Evolutionary conservation across 2,113 vertebrate genomes (phyloP), one percentile per base, ranked within the genome.

Genomic region (Ptyas mucosa): DNA sequence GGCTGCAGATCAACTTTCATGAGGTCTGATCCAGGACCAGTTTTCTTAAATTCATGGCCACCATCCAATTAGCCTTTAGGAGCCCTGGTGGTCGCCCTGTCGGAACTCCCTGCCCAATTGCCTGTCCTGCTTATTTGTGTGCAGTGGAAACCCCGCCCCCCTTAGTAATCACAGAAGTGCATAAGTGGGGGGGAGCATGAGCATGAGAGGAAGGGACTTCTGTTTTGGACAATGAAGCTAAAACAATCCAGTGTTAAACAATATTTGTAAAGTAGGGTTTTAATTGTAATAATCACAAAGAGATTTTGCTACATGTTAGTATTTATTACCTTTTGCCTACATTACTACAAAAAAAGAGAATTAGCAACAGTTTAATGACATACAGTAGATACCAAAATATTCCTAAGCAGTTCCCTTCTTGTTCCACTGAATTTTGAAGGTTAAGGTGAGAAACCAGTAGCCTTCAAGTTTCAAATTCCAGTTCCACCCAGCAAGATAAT

Each of bases 361-460:
- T 1, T 1, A 7, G 26, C 18, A 61, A 61, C 26, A 20, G 86
- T 58, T 86, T 86, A 43, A 86, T 81, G 69, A 81, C 92, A 95
- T 90, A 95, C 90, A 94, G 39, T 89, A 64, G 58, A 89, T 88
- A 0, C 85, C 92, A n/a, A 94, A 55, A 89, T 26, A 69, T 93
- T 55, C 69, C 2, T 26, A 1, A 8, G 11, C 34, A 91, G 90
- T 93, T 93, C 39, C 53, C 94, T 34, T 75, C 24, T 75, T 75
- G 64, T 29, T 91, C 94, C 89, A 93, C 2, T 94, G 91, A 92
- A 26, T 29, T 85, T 58, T 88, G 91, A 51, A 90, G 26, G 7
- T 51, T 90, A 57, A n/a, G 54, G 14, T 58, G 3, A 43, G 39
- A 85, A 34, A 43, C 20, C 3, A 18, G 18, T 15, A 12, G 39